These are phyloP conservation scores for Fregata magnificens DNA, from an alignment of 2,113 vertebrate species.

Conservation along the genomic window DNA sequence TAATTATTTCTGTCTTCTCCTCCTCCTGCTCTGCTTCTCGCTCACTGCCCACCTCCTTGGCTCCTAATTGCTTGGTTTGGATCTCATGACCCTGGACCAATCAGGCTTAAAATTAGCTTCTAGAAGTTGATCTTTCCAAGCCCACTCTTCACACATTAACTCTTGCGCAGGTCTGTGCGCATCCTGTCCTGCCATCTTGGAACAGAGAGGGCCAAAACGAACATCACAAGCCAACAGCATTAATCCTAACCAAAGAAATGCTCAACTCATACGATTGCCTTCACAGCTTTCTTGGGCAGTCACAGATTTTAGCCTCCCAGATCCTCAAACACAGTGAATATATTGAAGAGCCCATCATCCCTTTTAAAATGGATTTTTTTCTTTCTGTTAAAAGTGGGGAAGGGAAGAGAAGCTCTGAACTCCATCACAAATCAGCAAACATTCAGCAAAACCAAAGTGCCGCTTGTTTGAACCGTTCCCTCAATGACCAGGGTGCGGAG, in stretches of 20 bases:
- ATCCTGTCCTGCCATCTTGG: background rate
- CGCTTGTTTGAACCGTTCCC: background rate
- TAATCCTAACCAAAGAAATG: background rate
- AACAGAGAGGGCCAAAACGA: background rate
- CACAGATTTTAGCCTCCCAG: background rate
- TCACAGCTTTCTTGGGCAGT: background rate
- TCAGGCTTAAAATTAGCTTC: background rate
- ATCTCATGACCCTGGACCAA: fast-evolving
- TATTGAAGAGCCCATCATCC: background rate
- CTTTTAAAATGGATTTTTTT: background rate
- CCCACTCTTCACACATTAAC: background rate
- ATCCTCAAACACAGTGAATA: background rate
- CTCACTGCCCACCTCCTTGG: background rate
- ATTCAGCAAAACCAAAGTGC: background rate
- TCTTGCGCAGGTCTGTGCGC: background rate
- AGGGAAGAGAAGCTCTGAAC: background rate
- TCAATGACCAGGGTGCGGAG: background rate
- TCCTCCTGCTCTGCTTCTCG: background rate
- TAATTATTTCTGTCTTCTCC: background rate
- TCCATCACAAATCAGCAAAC: background rate
- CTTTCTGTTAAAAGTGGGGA: background rate
- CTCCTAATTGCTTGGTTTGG: background rate
- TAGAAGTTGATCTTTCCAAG: background rate
- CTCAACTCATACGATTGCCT: background rate
- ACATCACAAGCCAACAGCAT: background rate